Evolutionary conservation across 2,888 invertebrate species (phyloP).

Genomic region (Lissonota sp.): DNA sequence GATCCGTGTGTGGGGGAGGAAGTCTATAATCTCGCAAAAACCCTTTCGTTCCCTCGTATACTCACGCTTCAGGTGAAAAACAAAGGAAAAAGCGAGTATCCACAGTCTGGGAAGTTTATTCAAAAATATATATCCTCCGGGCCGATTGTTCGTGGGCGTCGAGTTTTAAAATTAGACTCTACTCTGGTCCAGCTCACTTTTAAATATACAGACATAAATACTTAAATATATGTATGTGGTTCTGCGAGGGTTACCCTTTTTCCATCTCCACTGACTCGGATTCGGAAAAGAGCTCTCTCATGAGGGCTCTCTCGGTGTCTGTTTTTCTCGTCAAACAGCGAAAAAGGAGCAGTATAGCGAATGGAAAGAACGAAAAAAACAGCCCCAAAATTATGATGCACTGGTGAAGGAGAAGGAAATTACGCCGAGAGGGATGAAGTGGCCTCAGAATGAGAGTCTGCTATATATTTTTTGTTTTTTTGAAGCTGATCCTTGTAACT

Average conservation of each 20-base stretch:
- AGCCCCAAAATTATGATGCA: constrained; percentile 45
- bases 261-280: constrained; percentile 39
- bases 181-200: not conserved
- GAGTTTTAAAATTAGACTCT: constrained; percentile 60
- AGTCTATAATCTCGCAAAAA: constrained; percentile 44
- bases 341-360: constrained; percentile 30
- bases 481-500: not conserved
- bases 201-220: no score
- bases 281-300: constrained; percentile 45
- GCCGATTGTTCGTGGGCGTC: constrained; percentile 58
- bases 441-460: not conserved
- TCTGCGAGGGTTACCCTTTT: not conserved
- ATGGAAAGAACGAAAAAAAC: constrained; percentile 2
- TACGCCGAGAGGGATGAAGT: constrained; percentile 13
- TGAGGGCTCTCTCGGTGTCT: not conserved
- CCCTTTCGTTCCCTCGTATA: constrained; percentile 41
- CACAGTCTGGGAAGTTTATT: constrained; percentile 59
- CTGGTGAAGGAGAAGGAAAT: constrained; percentile 30
- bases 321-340: not conserved
- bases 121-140: constrained; percentile 42
- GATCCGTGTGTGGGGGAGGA: not conserved
- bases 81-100: constrained; percentile 12
- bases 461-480: not conserved
- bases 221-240: not conserved
- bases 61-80: constrained; percentile 44